Conservation (phyloP, 2,888 invertebrate species). For the Drosophila melanosoma region DNA sequence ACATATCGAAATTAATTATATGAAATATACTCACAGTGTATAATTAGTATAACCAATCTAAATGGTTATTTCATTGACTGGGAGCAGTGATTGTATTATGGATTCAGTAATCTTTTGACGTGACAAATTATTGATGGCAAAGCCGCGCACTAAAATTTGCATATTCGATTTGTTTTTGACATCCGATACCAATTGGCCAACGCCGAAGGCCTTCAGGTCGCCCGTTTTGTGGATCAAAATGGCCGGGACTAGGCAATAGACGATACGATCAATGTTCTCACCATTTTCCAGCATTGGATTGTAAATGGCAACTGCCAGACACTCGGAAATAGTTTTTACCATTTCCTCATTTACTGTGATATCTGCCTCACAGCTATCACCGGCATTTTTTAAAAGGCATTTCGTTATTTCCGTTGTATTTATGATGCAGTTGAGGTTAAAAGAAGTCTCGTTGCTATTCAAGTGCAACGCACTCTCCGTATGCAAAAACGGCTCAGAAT, state of each 20-base stretch:
- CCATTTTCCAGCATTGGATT: not conserved
- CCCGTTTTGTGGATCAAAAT: slow-evolving; percentile 26
- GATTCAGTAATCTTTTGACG: not conserved
- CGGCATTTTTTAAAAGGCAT: not conserved
- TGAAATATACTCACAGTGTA: not conserved
- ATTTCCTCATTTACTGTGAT: slow-evolving; percentile 1
- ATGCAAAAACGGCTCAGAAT: too few species aligned
- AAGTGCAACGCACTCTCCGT: not conserved
- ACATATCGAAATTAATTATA: not conserved
- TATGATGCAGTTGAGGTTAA: not conserved
- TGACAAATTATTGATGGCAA: not conserved
- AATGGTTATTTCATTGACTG: not conserved
- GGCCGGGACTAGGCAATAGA: slow-evolving; percentile 34
- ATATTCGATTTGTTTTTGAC: not conserved
- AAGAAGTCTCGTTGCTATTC: not conserved
- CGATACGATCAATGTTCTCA: not conserved
- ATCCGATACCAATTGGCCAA: slow-evolving; percentile 23
- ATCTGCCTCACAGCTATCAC: not conserved
- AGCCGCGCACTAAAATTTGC: slow-evolving; percentile 3
- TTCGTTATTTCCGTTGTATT: slow-evolving; percentile 7
- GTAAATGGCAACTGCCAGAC: not conserved
- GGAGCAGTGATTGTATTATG: slow-evolving; percentile 9
- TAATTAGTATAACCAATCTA: not conserved
- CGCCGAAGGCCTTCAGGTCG: slow-evolving; percentile 15
- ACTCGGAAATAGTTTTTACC: not conserved